A percentile compares a stretch with the other conserved stretches of the same genome.
Conservation (phyloP, 1,140 invertebrate genomes). For the Drosophila tristis region DNA sequence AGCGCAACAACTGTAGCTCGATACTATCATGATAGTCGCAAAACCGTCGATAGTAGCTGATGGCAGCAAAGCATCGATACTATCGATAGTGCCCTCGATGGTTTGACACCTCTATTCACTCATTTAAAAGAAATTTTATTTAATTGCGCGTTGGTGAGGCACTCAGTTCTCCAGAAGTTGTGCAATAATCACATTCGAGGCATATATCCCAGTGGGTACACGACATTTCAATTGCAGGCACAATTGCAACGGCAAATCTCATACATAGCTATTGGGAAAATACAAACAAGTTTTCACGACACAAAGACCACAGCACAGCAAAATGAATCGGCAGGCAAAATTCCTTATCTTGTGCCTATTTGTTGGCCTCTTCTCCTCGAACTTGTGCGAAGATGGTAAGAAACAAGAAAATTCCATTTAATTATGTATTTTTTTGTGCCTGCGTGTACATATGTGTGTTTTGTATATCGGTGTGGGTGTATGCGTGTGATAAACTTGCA, state of each 20-base stretch:
- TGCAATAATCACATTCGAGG: constrained; percentile 35
- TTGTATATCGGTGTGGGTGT: no score
- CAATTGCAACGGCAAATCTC: constrained; percentile 23
- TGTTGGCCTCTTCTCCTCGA: constrained; percentile 63
- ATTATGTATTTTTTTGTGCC: no score
- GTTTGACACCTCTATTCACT: no score
- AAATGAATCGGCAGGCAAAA: constrained; percentile 69
- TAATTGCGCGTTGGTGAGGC: constrained; percentile 68
- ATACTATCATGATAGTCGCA: no score
- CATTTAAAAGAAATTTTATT: constrained; percentile 14
- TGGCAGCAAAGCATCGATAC: no score
- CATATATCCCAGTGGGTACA: constrained; percentile 4
- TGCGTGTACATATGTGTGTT: no score
- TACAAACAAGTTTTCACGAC: constrained; percentile 33
- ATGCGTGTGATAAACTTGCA: constrained; percentile 7
- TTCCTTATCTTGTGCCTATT: constrained; percentile 70
- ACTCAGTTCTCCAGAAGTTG: constrained; percentile 30
- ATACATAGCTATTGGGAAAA: constrained; percentile 15
- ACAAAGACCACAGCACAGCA: constrained; percentile 16
- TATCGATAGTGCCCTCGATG: no score
- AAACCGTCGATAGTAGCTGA: no score
- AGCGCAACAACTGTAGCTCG: no score
- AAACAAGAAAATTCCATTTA: constrained; percentile 26
- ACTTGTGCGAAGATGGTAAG: constrained; percentile 62
- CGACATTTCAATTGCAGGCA: constrained; percentile 12